These are phyloP conservation scores for Poeciliopsis turneri DNA, from an alignment of 2,797 vertebrate species.

Conservation along the genomic window DNA sequence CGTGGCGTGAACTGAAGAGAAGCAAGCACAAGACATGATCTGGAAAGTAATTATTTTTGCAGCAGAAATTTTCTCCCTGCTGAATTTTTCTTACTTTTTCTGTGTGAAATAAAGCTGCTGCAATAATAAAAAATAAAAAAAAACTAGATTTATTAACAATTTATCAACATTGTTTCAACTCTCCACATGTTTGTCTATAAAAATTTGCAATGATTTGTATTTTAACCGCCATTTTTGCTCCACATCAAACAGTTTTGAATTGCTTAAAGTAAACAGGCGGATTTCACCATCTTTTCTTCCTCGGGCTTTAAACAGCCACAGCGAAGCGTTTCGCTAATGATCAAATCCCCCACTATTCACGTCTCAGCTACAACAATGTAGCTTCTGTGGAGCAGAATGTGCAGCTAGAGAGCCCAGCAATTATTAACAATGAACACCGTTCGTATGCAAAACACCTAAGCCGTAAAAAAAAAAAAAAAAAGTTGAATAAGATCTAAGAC, in stretches of 20 bases:
- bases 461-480: neutral
- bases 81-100: neutral
- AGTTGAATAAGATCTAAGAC: slow-evolving; percentile 25
- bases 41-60: neutral
- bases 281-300: neutral
- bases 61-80: neutral
- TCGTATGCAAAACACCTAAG: slow-evolving; percentile 34
- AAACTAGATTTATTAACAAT: neutral
- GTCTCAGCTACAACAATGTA: slow-evolving; percentile 39
- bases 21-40: neutral
- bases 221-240: neutral
- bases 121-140: neutral
- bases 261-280: neutral
- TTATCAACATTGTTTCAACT: neutral
- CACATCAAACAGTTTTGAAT: neutral
- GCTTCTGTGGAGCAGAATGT: slow-evolving; percentile 37
- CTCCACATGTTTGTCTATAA: neutral
- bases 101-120: neutral
- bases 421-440: slow-evolving; percentile 43
- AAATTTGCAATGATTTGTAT: neutral
- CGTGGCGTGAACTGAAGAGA: neutral
- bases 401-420: slow-evolving; percentile 18
- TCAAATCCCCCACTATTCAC: slow-evolving; percentile 53
- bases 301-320: slow-evolving; percentile 36
- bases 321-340: slow-evolving; percentile 32